Evolutionary conservation across 1,140 invertebrate genomes (phyloP).

Genomic region (Nomia melanderi): DNA sequence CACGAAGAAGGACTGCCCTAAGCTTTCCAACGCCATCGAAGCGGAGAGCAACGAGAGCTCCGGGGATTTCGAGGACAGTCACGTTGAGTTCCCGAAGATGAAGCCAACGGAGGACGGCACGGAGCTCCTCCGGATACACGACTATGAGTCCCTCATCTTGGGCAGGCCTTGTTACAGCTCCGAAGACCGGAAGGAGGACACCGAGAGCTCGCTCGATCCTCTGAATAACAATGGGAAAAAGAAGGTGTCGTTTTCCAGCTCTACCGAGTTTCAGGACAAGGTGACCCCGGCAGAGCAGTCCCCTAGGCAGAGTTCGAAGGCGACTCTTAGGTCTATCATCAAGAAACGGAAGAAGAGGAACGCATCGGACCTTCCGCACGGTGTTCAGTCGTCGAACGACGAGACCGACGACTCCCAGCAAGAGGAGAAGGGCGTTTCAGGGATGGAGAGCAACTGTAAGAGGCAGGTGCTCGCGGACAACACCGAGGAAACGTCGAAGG

Average conservation of each 20-base stretch:
- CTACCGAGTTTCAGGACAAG: neutral
- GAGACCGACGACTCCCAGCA: constrained; percentile 35
- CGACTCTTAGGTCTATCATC: constrained; percentile 58
- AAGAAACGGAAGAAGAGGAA: constrained; percentile 53
- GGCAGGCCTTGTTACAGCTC: constrained; percentile 34
- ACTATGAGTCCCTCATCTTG: constrained; percentile 61
- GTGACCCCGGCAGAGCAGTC: neutral
- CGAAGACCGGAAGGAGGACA: constrained; percentile 11
- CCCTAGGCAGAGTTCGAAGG: neutral
- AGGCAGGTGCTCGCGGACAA: neutral
- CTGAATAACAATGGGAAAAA: constrained; percentile 45
- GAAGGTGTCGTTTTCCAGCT: constrained; percentile 62
- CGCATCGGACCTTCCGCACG: neutral
- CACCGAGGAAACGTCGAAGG: constrained; percentile 10
- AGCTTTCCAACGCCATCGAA: neutral
- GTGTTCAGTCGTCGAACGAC: constrained; percentile 26
- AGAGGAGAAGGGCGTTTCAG: neutral
- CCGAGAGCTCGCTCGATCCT: neutral
- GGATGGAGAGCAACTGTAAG: neutral
- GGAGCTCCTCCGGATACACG: constrained; percentile 22
- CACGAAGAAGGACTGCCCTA: constrained; percentile 60
- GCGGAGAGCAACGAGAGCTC: constrained; percentile 7
- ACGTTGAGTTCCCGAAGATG: constrained; percentile 61
- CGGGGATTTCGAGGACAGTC: constrained; percentile 54
- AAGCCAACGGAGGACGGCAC: constrained; percentile 41